Conservation (phyloP, 2,888 invertebrate species). For the Teleiodes luculella region DNA sequence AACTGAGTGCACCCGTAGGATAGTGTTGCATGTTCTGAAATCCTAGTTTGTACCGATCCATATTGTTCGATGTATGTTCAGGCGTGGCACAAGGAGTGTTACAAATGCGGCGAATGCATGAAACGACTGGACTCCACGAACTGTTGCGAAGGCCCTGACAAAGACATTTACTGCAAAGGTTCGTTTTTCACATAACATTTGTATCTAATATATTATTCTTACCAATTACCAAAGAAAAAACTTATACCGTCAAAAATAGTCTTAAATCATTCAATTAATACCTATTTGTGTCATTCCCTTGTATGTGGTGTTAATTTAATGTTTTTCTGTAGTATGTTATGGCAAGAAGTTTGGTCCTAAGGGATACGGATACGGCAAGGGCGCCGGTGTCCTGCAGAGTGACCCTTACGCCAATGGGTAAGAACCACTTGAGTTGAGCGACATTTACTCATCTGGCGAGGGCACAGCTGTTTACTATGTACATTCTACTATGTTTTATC, state of each 20-base stretch:
- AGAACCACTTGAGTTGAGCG: constrained; percentile 65
- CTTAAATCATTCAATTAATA: neutral
- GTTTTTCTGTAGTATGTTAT: constrained; percentile 89
- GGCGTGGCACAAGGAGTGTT: constrained; percentile 96
- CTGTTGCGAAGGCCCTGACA: constrained; percentile 96
- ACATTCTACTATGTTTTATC: constrained; percentile 1
- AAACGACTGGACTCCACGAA: constrained; percentile 94
- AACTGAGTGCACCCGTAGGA: constrained; percentile 54
- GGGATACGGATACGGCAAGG: constrained; percentile 98
- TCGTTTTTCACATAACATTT: constrained; percentile 50
- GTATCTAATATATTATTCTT: neutral
- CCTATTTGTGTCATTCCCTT: constrained; percentile 16
- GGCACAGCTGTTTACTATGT: constrained; percentile 47
- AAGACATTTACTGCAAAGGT: constrained; percentile 98
- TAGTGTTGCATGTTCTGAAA: constrained; percentile 54
- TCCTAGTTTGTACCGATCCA: constrained; percentile 35
- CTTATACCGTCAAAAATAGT: no score
- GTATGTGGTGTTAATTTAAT: constrained; percentile 41
- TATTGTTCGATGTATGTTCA: constrained; percentile 77
- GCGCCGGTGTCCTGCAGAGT: constrained; percentile 95
- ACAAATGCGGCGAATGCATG: constrained; percentile 92
- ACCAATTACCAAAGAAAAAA: no score
- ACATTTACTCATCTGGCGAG: constrained; percentile 60
- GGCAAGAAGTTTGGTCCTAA: constrained; percentile 98
- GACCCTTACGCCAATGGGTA: constrained; percentile 92